phyloP scores from a whole-genome alignment of 1,140 invertebrate species.

The Diplogasteroides magnus region DNA sequence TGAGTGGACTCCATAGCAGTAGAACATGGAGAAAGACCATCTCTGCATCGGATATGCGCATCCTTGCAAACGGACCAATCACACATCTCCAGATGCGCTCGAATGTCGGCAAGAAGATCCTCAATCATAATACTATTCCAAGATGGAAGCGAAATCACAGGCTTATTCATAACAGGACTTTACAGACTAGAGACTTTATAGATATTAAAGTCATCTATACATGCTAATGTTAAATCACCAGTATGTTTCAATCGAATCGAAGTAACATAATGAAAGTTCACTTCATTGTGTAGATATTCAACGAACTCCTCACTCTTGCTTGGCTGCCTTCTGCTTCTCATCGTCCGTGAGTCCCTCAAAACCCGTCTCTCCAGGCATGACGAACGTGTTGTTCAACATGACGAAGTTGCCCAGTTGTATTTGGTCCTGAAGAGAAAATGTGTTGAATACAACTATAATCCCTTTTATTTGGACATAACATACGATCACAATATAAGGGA shows the following conservation, averaged over 20 bases:
- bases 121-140: no score
- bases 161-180: conserved; percentile 13
- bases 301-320: conserved; percentile 24
- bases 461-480: neutral
- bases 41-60: conserved; percentile 32
- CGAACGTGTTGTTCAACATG: conserved; percentile 35
- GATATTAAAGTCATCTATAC: neutral
- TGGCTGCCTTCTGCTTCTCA: conserved; percentile 20
- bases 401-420: conserved; percentile 22
- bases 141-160: no score
- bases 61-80: conserved; percentile 24
- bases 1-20: conserved; percentile 25
- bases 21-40: conserved; percentile 29
- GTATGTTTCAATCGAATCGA: conserved; percentile 8
- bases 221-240: conserved; percentile 12
- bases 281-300: neutral
- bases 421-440: neutral
- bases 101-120: conserved; percentile 31
- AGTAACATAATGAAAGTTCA: neutral
- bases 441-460: neutral
- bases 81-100: conserved; percentile 29
- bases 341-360: conserved; percentile 27
- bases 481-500: no score
- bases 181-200: conserved; percentile 9
- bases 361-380: conserved; percentile 19